A percentile compares a stretch with the other conserved stretches of the same genome.
Conservation (phyloP, 2,797 vertebrate species). For the Anabas testudineus region DNA sequence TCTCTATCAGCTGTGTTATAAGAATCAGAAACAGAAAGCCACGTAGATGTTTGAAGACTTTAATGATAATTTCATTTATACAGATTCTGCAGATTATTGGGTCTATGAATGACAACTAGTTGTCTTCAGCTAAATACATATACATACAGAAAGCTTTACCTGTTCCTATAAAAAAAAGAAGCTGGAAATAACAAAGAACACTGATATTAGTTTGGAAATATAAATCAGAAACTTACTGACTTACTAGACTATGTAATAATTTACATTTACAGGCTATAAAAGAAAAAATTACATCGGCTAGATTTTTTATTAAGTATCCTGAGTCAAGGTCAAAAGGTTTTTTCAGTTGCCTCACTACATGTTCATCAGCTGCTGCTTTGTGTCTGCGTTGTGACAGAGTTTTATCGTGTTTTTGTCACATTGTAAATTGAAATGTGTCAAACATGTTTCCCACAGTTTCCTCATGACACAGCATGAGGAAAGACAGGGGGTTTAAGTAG, state of each 20-base stretch:
- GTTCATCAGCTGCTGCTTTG: not conserved
- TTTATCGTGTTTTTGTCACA: constrained; percentile 20
- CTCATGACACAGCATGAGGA: not conserved
- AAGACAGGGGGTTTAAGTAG: not conserved
- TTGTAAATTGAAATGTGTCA: constrained; percentile 12
- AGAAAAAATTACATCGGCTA: not conserved
- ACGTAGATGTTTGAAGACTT: constrained; percentile 3
- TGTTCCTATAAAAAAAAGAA: not conserved
- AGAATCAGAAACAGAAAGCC: constrained; percentile 2
- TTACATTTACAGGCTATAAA: too few relatives aligned
- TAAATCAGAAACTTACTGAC: not conserved
- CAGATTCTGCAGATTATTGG: constrained; percentile 3
- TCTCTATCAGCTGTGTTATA: not conserved
- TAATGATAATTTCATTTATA: constrained; percentile 11
- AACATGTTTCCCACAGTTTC: constrained; percentile 20
- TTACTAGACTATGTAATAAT: not conserved
- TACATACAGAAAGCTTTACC: not conserved
- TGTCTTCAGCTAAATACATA: constrained; percentile 3
- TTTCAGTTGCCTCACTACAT: not conserved
- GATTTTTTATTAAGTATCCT: not conserved
- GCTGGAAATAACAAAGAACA: not conserved
- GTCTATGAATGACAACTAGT: not conserved
- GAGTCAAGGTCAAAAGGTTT: not conserved
- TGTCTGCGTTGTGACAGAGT: not conserved
- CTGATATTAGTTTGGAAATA: not conserved